phyloP scores from a whole-genome alignment of 2,888 invertebrate genomes.

The Eupithecia subfuscata region DNA sequence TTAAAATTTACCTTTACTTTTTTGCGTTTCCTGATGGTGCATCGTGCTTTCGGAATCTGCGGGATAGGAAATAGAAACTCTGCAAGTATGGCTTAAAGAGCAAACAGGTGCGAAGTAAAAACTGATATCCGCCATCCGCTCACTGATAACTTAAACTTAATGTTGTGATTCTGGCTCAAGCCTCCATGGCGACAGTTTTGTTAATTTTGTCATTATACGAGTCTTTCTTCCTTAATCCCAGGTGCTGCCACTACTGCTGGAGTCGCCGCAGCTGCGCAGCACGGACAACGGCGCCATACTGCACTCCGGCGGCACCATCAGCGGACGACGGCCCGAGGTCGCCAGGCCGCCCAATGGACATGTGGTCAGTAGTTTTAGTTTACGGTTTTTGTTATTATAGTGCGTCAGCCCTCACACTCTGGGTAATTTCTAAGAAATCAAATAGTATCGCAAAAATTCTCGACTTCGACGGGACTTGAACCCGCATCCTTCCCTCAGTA shows the following conservation, averaged over 20 bases:
- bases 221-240: conserved; percentile 56
- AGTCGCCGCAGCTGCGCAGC: conserved; percentile 87
- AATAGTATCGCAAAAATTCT: too few species aligned
- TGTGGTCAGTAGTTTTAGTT: conserved; percentile 58
- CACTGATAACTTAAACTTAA: neutral
- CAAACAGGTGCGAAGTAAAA: neutral
- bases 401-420: too few species aligned
- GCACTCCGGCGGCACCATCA: conserved; percentile 92
- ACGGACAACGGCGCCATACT: conserved; percentile 93
- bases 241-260: conserved; percentile 88
- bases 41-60: neutral
- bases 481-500: too few species aligned
- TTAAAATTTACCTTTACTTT: too few species aligned
- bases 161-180: neutral
- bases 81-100: neutral
- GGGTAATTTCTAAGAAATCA: too few species aligned
- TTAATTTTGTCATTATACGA: neutral
- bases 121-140: neutral
- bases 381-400: too few species aligned
- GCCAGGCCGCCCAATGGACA: conserved; percentile 66
- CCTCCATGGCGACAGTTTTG: neutral
- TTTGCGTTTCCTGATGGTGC: neutral
- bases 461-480: too few species aligned
- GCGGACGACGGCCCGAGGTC: conserved; percentile 85
- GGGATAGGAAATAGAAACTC: neutral